Conservation (phyloP, 2,888 invertebrate species). For the Agrotis puta region DNA sequence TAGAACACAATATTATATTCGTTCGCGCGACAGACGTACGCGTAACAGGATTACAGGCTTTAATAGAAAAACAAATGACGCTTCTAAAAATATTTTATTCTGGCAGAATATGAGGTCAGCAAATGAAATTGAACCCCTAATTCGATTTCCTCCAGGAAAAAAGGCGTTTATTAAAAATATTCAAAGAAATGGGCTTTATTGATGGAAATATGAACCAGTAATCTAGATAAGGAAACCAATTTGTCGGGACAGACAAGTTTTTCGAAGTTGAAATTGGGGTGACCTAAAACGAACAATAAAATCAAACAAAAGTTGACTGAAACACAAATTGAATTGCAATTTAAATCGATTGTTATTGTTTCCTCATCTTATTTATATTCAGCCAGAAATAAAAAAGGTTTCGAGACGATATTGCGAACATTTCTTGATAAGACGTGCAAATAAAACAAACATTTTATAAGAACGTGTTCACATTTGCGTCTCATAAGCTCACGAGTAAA, state of each 20-base stretch:
- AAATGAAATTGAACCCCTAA: constrained; percentile 25
- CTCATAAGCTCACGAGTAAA: constrained; percentile 37
- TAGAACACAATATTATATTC: too few relatives aligned
- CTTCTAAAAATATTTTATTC: not conserved
- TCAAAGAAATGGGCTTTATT: constrained; percentile 1
- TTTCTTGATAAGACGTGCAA: constrained; percentile 44
- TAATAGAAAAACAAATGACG: not conserved
- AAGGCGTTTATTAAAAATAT: constrained; percentile 39
- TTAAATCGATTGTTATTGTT: constrained; percentile 3
- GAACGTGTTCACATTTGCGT: constrained; percentile 45
- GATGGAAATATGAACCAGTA: constrained; percentile 18
- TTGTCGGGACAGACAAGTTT: constrained; percentile 31
- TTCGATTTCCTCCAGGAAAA: constrained; percentile 33
- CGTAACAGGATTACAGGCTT: too few relatives aligned
- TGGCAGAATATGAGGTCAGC: constrained; percentile 1
- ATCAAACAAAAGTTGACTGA: not conserved
- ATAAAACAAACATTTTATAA: constrained; percentile 58
- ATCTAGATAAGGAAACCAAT: constrained; percentile 36
- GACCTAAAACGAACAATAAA: constrained; percentile 25
- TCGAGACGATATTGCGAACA: constrained; percentile 18
- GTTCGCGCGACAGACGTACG: too few relatives aligned
- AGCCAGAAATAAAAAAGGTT: constrained; percentile 28
- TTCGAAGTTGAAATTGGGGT: constrained; percentile 31
- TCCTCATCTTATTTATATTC: not conserved
- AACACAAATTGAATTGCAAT: constrained; percentile 2